Evolutionary conservation across 2,113 vertebrate genomes (phyloP).

Genomic region (Scortum barcoo): DNA sequence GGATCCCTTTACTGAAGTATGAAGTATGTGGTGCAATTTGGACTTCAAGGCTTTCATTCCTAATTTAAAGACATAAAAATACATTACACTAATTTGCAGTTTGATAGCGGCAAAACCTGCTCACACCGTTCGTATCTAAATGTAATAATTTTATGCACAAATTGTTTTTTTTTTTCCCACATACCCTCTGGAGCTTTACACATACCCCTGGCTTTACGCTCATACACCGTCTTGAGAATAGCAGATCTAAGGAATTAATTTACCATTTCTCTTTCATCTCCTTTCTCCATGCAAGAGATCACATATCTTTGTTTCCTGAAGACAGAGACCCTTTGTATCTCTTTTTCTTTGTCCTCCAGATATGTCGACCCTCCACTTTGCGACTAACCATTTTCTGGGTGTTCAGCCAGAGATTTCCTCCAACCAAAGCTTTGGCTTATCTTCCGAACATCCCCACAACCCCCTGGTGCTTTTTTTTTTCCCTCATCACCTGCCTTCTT

Average conservation of each 20-base stretch:
- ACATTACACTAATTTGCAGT: constrained; percentile 25
- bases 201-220: constrained; percentile 34
- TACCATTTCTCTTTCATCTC: constrained; percentile 61
- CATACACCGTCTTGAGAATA: constrained; percentile 45
- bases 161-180: constrained; percentile 9
- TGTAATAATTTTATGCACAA: constrained; percentile 21
- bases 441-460: constrained; percentile 26
- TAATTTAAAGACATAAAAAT: constrained; percentile 18
- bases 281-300: constrained; percentile 20
- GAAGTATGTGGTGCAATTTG: background rate
- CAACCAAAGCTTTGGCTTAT: constrained; percentile 42
- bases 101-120: background rate
- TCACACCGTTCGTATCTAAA: background rate
- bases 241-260: constrained; percentile 66
- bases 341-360: constrained; percentile 25
- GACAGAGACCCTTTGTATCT: constrained; percentile 22
- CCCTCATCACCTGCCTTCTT: constrained; percentile 18
- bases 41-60: background rate
- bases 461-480: constrained; percentile 2
- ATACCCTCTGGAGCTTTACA: constrained; percentile 44
- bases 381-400: constrained; percentile 21
- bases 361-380: constrained; percentile 20
- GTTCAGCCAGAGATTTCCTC: constrained; percentile 34
- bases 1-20: no score
- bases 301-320: constrained; percentile 37